Percentiles rank a stretch among this genome's conserved stretches.
These are phyloP conservation scores for Drosophila tsacasi DNA, from an alignment of 1,140 invertebrate species.

Conservation along the genomic window DNA sequence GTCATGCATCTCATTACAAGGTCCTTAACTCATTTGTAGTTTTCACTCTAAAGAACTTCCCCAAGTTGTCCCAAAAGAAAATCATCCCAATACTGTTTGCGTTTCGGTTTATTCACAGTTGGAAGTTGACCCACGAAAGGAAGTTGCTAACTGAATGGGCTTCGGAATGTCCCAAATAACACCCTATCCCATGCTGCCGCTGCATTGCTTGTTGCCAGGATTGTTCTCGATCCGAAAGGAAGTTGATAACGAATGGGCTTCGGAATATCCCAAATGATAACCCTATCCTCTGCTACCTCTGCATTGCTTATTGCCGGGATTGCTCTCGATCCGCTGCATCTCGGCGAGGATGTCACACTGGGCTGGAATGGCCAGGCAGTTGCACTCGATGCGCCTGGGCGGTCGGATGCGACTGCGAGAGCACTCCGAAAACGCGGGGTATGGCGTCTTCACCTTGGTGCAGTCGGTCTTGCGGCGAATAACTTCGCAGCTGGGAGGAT, in stretches of 20 bases:
- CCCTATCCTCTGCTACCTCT: conserved; percentile 5
- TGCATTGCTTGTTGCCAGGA: conserved; percentile 3
- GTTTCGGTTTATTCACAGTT: conserved; percentile 25
- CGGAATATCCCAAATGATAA: too few relatives aligned
- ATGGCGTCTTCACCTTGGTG: conserved; percentile 50
- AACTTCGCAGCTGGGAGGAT: too few relatives aligned
- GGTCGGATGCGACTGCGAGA: not conserved
- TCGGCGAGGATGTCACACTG: conserved; percentile 13
- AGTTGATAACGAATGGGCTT: not conserved
- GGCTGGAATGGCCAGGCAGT: conserved; percentile 12
- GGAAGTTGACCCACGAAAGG: not conserved
- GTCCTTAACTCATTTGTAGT: too few relatives aligned
- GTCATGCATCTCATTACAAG: too few relatives aligned
- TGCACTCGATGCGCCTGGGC: conserved; percentile 39
- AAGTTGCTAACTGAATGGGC: not conserved
- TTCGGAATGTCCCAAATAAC: conserved; percentile 5
- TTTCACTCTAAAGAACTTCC: not conserved
- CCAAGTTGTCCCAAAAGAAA: not conserved
- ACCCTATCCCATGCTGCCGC: conserved; percentile 4
- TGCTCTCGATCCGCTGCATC: not conserved
- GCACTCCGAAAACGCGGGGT: conserved; percentile 66
- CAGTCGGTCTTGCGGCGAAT: conserved; percentile 10
- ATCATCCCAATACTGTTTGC: not conserved
- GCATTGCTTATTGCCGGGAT: conserved; percentile 2
- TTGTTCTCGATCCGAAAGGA: not conserved